Evolutionary conservation across 2,888 invertebrate species (phyloP), one percentile per base, ranked within the genome.

Genomic region (Melanargia galathea): DNA sequence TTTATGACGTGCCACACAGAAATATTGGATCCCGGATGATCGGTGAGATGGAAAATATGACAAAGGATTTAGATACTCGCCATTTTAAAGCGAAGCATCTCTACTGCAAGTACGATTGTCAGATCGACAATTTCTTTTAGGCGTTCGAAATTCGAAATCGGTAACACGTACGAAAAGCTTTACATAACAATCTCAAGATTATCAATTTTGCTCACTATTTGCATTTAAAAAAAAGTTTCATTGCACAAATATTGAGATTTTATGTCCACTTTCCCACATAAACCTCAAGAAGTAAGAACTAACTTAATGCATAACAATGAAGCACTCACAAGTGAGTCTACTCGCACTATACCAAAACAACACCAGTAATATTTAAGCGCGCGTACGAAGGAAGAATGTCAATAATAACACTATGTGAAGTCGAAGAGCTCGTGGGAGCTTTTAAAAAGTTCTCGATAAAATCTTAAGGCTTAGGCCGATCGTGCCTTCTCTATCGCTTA

Each of bases 371-470:
- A 18, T 6, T 16, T 40, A 40, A 33, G 51, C 6, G 33, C 30
- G 46, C 46, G 33, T 55, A 38, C 38, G 24, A 18, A 38, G 24
- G 16, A 55, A 43, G 55, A 55, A 55, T 26, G 43, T 24, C 55
- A 55, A 55, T 54, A 55, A 55, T 26, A 55, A 55, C 55, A 7
- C 43, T 43, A 55, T 68, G 65, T 58, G 56, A 64, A 64, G 1
- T 16, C 51, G 18, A 30, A 18, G 51, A 51, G 18, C 30, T 10
- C 5, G 51, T 18, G 30, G 30, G 1, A 8, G 18, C 7, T 16
- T 16, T 16, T 16, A 16, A 18, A 30, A 30, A 30, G 18, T 33
- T 16, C 3, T 30, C 16, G 7, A 49, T 16, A 16, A 26, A 48
- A 45, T 10, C 45, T 22, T 20, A 45, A 48, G 24, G 18, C 8